Conservation (phyloP, 2,888 invertebrate species). For the Nesidiocoris tenuis region DNA sequence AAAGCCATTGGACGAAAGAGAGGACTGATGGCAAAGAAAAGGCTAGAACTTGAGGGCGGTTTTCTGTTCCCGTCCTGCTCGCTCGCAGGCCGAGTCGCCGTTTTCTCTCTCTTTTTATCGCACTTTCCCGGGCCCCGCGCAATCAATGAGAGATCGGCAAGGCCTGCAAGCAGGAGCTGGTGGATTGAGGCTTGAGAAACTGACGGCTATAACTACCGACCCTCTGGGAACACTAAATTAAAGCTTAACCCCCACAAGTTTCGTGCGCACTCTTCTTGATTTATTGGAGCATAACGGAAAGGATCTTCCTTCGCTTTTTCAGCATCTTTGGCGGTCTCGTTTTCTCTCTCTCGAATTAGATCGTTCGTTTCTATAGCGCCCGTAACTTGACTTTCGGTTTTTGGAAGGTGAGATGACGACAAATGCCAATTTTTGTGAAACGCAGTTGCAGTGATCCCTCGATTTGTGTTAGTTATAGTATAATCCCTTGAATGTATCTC, state of each 20-base stretch:
- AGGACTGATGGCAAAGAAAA: neutral
- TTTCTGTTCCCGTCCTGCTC: neutral
- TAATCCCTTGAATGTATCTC: no score
- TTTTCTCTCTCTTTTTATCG: neutral
- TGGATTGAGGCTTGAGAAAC: neutral
- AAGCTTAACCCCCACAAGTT: slow-evolving; percentile 8
- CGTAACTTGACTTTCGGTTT: no score
- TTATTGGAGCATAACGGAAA: slow-evolving; percentile 37
- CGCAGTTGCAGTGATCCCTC: no score
- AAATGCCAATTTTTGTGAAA: no score
- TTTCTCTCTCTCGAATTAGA: no score
- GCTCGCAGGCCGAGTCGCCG: neutral
- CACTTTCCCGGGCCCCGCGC: neutral
- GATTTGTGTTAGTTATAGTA: no score
- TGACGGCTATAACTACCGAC: slow-evolving; percentile 37
- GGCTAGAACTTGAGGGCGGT: neutral
- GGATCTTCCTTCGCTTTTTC: slow-evolving; percentile 14
- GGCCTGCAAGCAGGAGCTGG: neutral
- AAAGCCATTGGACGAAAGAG: neutral
- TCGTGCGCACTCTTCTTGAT: slow-evolving; percentile 16
- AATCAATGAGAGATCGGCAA: neutral
- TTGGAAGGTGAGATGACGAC: no score
- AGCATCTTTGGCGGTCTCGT: no score
- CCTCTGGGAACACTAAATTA: slow-evolving; percentile 36
- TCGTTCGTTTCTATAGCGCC: no score